Evolutionary conservation across 2,888 invertebrate genomes (phyloP), one percentile per base, ranked within the genome.

Genomic region (Rhingia rostrata): DNA sequence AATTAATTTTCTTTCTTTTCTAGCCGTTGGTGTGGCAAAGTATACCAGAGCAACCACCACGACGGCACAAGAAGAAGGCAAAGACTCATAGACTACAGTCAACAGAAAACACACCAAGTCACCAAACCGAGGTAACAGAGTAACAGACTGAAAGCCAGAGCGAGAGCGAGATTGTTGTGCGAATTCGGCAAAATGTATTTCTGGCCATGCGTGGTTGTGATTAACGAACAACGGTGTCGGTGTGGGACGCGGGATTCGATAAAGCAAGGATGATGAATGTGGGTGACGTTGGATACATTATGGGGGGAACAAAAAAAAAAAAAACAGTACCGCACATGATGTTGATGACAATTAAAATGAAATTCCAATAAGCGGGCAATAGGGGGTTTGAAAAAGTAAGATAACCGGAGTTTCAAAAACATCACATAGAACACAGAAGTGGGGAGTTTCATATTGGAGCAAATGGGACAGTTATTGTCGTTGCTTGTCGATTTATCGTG

Each of bases 41-140:
- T 63, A 63, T 69, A 45, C 12, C 53, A 54, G 39, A 63, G 58
- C 73, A 73, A 51, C 63, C 67, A 83, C 83, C 58, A 83, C 83
- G 63, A 81, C 75, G 69, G 79, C 69, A 83, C 83, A 58, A 69
- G 73, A 69, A 67, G 83, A 83, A 79, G 53, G 63, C 83, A 79
- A 79, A 78, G 78, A 83, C 83, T 83, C 73, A 74, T 73, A 69
- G 35, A 60, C 79, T 53, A 37, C 79, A 83, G 79, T 83, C 79
- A 79, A 69, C 73, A 83, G 51, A 83, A 73, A 79, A 83, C 51
- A 79, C 67, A 78, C 72, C 72, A 78, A 78, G 78, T 83, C 67
- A 78, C 72, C 72, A 78, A 78, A 83, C 66, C 73, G 35, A 77
- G 37, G 43, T 51, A 74, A 37, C 64, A 75, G 81, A n/a, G 7